Percentiles rank a stretch among this genome's conserved stretches.
Evolutionary conservation across 2,888 invertebrate species (phyloP).

Genomic region (Carpatolechia fugitivella): DNA sequence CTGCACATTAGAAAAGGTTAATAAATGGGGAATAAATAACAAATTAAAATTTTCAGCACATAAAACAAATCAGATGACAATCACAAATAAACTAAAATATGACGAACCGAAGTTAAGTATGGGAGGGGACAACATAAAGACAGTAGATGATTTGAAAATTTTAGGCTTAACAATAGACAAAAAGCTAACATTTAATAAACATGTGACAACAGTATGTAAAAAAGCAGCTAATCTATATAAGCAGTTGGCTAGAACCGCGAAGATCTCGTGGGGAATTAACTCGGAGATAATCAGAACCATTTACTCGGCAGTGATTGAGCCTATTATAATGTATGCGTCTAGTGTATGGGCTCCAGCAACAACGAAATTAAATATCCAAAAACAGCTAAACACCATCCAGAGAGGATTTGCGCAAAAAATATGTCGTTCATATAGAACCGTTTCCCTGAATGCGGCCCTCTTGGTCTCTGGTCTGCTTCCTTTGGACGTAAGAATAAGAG

Average conservation of each 20-base stretch:
- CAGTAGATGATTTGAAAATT: constrained; percentile 16
- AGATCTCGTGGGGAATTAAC: neutral
- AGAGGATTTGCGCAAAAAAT: neutral
- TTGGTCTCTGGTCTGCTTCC: neutral
- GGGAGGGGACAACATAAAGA: constrained; percentile 4
- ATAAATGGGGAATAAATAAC: too few species aligned
- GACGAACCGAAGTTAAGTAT: neutral
- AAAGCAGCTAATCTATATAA: constrained; percentile 3
- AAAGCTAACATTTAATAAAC: constrained; percentile 7
- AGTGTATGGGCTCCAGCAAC: neutral
- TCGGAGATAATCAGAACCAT: constrained; percentile 1
- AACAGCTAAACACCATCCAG: neutral
- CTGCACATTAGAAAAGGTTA: too few species aligned
- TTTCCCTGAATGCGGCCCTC: neutral
- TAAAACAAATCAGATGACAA: too few species aligned
- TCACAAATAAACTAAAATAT: neutral
- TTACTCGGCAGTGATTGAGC: constrained; percentile 4
- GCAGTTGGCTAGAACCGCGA: constrained; percentile 6
- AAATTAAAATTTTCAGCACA: neutral
- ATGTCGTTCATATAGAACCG: neutral
- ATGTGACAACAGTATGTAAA: neutral
- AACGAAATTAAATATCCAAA: neutral
- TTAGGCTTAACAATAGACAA: constrained; percentile 20
- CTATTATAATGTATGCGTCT: neutral
- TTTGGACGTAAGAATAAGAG: neutral